These are phyloP conservation scores for Clinocottus analis DNA, from an alignment of 2,113 vertebrate species.

Conservation along the genomic window DNA sequence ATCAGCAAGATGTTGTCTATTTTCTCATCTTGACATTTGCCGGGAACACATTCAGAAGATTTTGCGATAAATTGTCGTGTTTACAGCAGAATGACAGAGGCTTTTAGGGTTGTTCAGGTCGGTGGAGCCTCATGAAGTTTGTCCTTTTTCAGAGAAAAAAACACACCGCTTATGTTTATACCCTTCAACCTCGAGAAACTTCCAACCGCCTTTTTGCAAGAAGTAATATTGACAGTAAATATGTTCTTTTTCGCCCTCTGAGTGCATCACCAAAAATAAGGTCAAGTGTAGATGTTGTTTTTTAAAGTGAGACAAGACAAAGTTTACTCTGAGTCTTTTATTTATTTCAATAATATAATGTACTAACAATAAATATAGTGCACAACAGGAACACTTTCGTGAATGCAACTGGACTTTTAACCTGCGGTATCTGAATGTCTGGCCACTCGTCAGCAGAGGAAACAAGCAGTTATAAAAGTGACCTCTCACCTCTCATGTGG, in stretches of 20 bases:
- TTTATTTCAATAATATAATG: background rate
- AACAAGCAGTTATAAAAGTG: background rate
- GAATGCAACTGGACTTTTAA: background rate
- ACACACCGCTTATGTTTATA: background rate
- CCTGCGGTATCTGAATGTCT: background rate
- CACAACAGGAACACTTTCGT: background rate
- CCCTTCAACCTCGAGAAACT: background rate
- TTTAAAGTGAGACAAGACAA: too few species aligned
- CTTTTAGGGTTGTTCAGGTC: slow-evolving; percentile 22
- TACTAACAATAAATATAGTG: background rate
- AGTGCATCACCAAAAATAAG: too few species aligned
- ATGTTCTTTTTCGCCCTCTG: too few species aligned
- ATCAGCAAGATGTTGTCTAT: background rate
- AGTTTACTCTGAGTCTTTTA: too few species aligned
- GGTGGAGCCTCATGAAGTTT: slow-evolving; percentile 17
- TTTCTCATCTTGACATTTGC: slow-evolving; percentile 23
- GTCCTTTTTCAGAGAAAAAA: slow-evolving; percentile 16
- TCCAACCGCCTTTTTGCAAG: too few species aligned
- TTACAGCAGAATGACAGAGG: slow-evolving; percentile 36
- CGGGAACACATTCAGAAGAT: background rate
- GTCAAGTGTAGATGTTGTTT: too few species aligned
- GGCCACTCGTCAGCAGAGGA: background rate
- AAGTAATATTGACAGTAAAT: too few species aligned
- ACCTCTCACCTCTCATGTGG: background rate
- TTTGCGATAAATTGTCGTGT: slow-evolving; percentile 26